A percentile compares a stretch with the other conserved stretches of the same genome.
These are phyloP conservation scores for Mastomys coucha DNA, from an alignment of 2,113 vertebrate species.

Conservation along the genomic window DNA sequence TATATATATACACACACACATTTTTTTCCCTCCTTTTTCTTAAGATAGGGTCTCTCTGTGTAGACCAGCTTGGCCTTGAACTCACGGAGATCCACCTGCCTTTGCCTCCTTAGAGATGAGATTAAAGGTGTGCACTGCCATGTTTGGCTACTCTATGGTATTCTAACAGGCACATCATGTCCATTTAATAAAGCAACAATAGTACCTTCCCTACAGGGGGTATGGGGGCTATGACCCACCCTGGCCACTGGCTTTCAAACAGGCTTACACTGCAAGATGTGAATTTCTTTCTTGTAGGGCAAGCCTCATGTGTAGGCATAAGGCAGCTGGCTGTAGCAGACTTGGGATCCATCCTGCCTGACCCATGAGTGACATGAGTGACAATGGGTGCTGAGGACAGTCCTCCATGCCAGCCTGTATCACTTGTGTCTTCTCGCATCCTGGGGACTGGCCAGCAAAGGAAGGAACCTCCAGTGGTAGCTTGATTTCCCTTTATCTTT, in stretches of 20 bases:
- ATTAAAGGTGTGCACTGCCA: background rate
- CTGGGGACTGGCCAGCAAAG: background rate
- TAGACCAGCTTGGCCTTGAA: too few relatives aligned
- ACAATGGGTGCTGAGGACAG: background rate
- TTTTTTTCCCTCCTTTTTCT: too few relatives aligned
- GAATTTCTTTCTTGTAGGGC: background rate
- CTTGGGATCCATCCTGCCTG: background rate
- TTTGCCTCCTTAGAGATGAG: background rate
- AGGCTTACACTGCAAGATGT: background rate
- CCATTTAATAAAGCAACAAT: background rate
- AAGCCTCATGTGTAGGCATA: background rate
- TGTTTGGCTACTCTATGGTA: background rate
- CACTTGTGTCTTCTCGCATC: background rate
- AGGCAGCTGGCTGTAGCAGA: background rate
- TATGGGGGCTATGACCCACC: background rate
- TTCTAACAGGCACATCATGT: background rate
- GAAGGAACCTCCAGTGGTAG: too few relatives aligned
- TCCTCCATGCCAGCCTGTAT: background rate
- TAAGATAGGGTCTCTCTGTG: too few relatives aligned
- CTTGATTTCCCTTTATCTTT: background rate
- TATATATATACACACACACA: too few relatives aligned
- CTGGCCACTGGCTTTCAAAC: background rate
- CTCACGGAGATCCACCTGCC: background rate
- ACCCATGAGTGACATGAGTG: background rate
- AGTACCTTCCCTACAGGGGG: background rate